Percentiles rank a stretch among this genome's conserved stretches.
Evolutionary conservation across 1,140 invertebrate species (phyloP).

Genomic region (Nautilus pompilius): DNA sequence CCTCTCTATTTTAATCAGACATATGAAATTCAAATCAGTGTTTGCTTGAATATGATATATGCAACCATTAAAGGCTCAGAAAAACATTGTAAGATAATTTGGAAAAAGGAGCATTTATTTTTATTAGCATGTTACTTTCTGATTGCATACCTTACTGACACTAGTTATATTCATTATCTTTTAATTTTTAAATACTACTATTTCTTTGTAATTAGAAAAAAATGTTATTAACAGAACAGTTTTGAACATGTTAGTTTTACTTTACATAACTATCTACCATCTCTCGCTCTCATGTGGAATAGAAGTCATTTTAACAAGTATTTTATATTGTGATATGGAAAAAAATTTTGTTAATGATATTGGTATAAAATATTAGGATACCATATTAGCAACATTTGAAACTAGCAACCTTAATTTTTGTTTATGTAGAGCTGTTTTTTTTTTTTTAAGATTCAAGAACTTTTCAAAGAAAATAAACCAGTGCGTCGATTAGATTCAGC

Average conservation of each 20-base stretch:
- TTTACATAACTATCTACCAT: not conserved
- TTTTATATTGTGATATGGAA: not conserved
- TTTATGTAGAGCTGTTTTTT: not conserved
- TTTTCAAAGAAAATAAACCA: constrained; percentile 35
- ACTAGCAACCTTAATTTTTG: not conserved
- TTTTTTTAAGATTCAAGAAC: constrained; percentile 10
- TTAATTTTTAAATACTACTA: too few relatives aligned
- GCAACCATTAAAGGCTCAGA: too few relatives aligned
- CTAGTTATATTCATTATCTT: too few relatives aligned
- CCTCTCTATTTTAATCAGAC: too few relatives aligned
- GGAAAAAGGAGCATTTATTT: too few relatives aligned
- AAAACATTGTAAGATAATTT: too few relatives aligned
- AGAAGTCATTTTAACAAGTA: not conserved
- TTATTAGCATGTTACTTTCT: too few relatives aligned
- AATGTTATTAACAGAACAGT: too few relatives aligned
- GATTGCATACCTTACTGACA: too few relatives aligned
- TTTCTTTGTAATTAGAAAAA: not conserved
- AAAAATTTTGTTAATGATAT: not conserved
- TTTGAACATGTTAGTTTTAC: too few relatives aligned
- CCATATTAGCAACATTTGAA: not conserved
- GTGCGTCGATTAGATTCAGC: constrained; percentile 31
- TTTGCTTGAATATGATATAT: too few relatives aligned
- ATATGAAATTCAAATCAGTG: too few relatives aligned
- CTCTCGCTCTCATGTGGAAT: not conserved
- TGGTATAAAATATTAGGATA: not conserved